Evolutionary conservation across 2,888 invertebrate genomes (phyloP).

Genomic region (Aradus depressus): DNA sequence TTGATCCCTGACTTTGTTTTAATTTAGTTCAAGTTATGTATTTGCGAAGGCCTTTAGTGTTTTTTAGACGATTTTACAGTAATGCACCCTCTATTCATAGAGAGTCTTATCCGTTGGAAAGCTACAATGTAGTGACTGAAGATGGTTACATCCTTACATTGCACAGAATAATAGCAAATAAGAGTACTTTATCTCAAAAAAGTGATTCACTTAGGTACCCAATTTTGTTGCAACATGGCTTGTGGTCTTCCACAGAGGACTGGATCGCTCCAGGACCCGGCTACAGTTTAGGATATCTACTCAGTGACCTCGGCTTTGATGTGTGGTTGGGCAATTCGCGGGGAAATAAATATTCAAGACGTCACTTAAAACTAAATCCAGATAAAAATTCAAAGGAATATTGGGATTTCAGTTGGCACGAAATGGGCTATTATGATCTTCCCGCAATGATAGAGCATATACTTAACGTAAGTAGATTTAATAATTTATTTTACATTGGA

Average conservation of each 20-base stretch:
- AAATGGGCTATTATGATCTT: conserved; percentile 75
- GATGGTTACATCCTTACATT: too few relatives aligned
- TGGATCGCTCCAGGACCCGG: conserved; percentile 18
- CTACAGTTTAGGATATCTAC: conserved; percentile 24
- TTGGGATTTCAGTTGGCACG: conserved; percentile 43
- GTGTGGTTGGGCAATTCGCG: conserved; percentile 30
- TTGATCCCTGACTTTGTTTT: too few relatives aligned
- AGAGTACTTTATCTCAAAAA: too few relatives aligned
- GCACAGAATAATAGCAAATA: too few relatives aligned
- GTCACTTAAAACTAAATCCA: conserved; percentile 23
- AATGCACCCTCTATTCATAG: too few relatives aligned
- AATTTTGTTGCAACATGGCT: conserved; percentile 21
- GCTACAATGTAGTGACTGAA: too few relatives aligned
- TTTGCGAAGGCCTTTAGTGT: too few relatives aligned
- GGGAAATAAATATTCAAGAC: conserved; percentile 28
- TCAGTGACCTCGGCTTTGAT: conserved; percentile 28
- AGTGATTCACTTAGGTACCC: too few relatives aligned
- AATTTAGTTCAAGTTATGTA: too few relatives aligned
- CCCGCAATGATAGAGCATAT: conserved; percentile 72
- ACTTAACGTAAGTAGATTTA: conserved; percentile 41
- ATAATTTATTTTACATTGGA: conserved; percentile 62
- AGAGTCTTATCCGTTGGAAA: too few relatives aligned
- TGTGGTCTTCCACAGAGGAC: conserved; percentile 20
- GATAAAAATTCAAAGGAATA: conserved; percentile 19
- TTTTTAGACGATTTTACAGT: too few relatives aligned